phyloP scores from a whole-genome alignment of 2,797 vertebrate genomes.

The Sebastes alutus region DNA sequence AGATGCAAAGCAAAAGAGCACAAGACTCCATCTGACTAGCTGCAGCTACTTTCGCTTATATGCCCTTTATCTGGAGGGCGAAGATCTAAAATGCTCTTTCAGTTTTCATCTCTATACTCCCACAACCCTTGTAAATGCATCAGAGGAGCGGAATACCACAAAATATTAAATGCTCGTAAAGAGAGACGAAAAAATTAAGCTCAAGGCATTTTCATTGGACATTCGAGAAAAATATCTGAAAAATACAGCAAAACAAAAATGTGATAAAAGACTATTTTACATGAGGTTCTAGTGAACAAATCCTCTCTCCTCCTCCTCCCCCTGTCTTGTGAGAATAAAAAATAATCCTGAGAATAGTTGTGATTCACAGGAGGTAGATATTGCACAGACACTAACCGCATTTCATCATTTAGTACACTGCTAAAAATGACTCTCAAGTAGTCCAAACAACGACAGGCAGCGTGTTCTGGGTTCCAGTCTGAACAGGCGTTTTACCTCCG shows the following conservation, averaged over 20 bases:
- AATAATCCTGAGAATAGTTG: conserved; percentile 73
- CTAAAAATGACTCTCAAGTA: conserved; percentile 72
- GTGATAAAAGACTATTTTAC: conserved; percentile 50
- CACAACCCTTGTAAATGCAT: conserved; percentile 74
- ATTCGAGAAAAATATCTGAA: conserved; percentile 34
- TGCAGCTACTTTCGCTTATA: conserved; percentile 57
- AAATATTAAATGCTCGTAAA: conserved; percentile 69
- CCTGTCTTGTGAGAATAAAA: conserved; percentile 60
- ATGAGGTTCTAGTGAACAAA: conserved; percentile 55
- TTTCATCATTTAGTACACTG: conserved; percentile 84
- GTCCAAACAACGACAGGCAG: conserved; percentile 76
- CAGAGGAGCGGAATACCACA: conserved; percentile 55
- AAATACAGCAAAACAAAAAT: conserved; percentile 50
- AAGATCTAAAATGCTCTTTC: conserved; percentile 74
- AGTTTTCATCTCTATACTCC: conserved; percentile 76
- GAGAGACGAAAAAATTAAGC: conserved; percentile 51
- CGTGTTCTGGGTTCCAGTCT: conserved; percentile 24
- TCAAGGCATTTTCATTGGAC: conserved; percentile 54
- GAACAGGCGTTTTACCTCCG: conserved; percentile 43
- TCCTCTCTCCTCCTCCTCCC: conserved; percentile 35
- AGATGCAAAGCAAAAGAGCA: conserved; percentile 70
- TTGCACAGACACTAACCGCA: conserved; percentile 80
- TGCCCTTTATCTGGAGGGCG: conserved; percentile 77
- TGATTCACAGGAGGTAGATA: conserved; percentile 75
- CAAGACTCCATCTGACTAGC: conserved; percentile 62